Evolutionary conservation across 2,113 vertebrate species (phyloP).

Genomic region (Cercopithecus mona): DNA sequence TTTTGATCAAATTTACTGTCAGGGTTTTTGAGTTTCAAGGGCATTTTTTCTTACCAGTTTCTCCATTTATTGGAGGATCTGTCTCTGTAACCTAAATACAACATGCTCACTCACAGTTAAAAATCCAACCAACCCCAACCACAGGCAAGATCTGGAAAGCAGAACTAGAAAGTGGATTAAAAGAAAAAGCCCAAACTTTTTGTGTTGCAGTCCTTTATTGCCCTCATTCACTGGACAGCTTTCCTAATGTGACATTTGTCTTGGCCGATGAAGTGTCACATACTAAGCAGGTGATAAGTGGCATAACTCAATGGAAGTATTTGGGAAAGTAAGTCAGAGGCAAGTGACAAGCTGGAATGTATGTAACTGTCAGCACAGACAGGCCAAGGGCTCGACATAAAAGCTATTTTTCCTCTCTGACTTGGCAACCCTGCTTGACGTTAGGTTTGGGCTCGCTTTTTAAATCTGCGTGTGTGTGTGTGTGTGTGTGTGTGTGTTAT

Average conservation of each 20-base stretch:
- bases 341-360: constrained; percentile 60
- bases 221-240: constrained; percentile 5
- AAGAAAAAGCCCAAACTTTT: background rate
- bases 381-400: background rate
- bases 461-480: background rate
- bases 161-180: constrained; percentile 1
- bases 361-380: constrained; percentile 41
- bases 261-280: constrained; percentile 70
- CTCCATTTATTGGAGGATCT: background rate
- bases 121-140: background rate
- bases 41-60: background rate
- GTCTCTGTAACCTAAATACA: background rate
- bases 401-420: constrained; percentile 44
- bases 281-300: constrained; percentile 72
- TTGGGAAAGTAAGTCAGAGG: constrained; percentile 52
- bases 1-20: constrained; percentile 40
- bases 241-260: constrained; percentile 61
- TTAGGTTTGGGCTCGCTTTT: background rate
- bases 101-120: background rate
- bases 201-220: background rate
- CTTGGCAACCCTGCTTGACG: background rate
- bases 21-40: constrained; percentile 22
- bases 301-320: constrained; percentile 51
- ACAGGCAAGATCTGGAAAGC: background rate
- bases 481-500: background rate